These are phyloP conservation scores for Scrobipalpa atriplicella DNA, from an alignment of 2,888 invertebrate genomes.

Conservation along the genomic window DNA sequence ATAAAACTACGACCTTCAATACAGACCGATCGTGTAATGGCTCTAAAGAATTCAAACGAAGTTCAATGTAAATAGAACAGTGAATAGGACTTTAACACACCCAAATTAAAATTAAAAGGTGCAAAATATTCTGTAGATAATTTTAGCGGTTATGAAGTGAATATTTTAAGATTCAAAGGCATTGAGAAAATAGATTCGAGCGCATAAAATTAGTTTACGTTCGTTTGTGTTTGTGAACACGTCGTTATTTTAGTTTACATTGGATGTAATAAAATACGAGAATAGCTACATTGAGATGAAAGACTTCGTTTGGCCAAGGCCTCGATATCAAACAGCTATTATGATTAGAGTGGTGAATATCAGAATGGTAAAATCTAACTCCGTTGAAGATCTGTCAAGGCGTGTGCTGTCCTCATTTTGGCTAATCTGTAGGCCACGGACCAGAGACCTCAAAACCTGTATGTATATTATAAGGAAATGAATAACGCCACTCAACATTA, in stretches of 20 bases:
- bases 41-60: slow-evolving; percentile 20
- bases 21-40: slow-evolving; percentile 35
- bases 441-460: slow-evolving; percentile 61
- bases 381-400: slow-evolving; percentile 17
- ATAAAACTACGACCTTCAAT: slow-evolving; percentile 51
- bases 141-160: not conserved
- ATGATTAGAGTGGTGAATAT: not conserved
- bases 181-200: slow-evolving; percentile 42
- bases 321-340: slow-evolving; percentile 19
- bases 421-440: slow-evolving; percentile 55
- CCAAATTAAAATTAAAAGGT: not conserved
- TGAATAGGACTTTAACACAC: not conserved
- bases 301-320: slow-evolving; percentile 27
- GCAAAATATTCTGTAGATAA: not conserved
- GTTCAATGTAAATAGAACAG: slow-evolving; percentile 10
- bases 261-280: slow-evolving; percentile 39
- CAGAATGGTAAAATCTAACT: not conserved
- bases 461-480: slow-evolving; percentile 55
- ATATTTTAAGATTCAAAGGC: slow-evolving; percentile 33
- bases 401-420: slow-evolving; percentile 52
- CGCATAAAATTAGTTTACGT: slow-evolving; percentile 35
- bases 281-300: slow-evolving; percentile 34
- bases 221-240: slow-evolving; percentile 35
- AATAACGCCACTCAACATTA: slow-evolving; percentile 57
- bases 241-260: slow-evolving; percentile 37